phyloP scores from a whole-genome alignment of 2,888 invertebrate genomes.

The Adelognathus sp. region DNA sequence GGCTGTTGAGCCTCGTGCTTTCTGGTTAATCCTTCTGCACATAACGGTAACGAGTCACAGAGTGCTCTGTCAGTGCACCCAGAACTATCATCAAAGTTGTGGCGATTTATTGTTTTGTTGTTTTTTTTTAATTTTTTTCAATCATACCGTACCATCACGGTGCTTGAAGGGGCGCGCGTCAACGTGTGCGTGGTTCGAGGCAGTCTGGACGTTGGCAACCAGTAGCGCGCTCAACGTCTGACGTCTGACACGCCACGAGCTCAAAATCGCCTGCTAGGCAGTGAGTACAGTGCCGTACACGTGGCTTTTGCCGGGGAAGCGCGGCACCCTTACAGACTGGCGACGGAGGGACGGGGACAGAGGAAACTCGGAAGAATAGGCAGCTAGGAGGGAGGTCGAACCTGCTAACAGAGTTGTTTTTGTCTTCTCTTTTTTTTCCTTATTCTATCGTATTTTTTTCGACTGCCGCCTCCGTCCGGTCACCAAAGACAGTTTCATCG shows the following conservation, averaged over 20 bases:
- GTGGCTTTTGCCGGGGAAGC: constrained; percentile 60
- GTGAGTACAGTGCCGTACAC: constrained; percentile 67
- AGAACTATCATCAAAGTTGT: neutral
- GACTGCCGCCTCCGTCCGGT: neutral
- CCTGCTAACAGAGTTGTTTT: neutral
- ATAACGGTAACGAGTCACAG: neutral
- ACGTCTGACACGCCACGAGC: constrained; percentile 36
- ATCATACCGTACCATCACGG: neutral
- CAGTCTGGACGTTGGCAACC: constrained; percentile 28
- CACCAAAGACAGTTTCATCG: constrained; percentile 1
- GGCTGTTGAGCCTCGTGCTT: neutral
- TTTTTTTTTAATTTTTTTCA: neutral
- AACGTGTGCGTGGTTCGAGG: constrained; percentile 18
- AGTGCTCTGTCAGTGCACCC: neutral
- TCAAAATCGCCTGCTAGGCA: constrained; percentile 32
- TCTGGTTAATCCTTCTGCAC: neutral
- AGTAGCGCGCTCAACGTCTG: constrained; percentile 25
- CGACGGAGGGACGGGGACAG: constrained; percentile 43
- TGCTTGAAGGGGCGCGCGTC: neutral
- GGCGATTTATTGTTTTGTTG: neutral
- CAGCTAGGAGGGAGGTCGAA: constrained; percentile 27
- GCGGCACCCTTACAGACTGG: constrained; percentile 55
- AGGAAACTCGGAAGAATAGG: constrained; percentile 16
- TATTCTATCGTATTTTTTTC: neutral
- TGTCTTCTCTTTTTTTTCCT: neutral